Conservation (phyloP, 1,140 invertebrate genomes). For the Telenomus remus region DNA sequence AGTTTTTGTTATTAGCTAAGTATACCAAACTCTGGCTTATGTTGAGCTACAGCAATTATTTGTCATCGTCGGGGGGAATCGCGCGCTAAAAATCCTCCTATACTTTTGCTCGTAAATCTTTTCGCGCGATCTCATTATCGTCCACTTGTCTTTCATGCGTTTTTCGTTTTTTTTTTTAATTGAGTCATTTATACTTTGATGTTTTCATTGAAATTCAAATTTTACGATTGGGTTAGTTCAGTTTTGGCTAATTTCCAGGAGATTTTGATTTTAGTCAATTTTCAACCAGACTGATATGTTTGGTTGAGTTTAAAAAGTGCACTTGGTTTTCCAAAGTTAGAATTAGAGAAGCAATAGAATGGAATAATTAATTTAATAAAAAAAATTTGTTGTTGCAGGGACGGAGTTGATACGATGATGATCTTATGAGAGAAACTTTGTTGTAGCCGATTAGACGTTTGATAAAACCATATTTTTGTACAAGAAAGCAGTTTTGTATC, state of each 20-base stretch:
- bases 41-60: slow-evolving; percentile 72
- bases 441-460: slow-evolving; percentile 53
- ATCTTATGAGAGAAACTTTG: slow-evolving; percentile 32
- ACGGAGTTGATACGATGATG: slow-evolving; percentile 73
- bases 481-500: slow-evolving; percentile 55
- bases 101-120: slow-evolving; percentile 16
- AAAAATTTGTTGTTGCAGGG: slow-evolving; percentile 73
- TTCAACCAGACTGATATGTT: too few species aligned
- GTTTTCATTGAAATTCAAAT: too few species aligned
- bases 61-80: slow-evolving; percentile 64
- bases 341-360: too few species aligned
- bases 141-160: slow-evolving; percentile 19
- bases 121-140: slow-evolving; percentile 29
- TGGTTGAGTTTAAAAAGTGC: too few species aligned
- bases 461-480: slow-evolving; percentile 60
- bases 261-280: too few species aligned
- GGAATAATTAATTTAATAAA: too few species aligned
- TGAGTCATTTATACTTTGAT: too few species aligned
- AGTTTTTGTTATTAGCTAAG: slow-evolving; percentile 72
- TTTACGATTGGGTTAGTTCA: too few species aligned
- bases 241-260: too few species aligned
- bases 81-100: slow-evolving; percentile 38
- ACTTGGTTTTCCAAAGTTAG: too few species aligned
- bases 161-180: slow-evolving; percentile 5
- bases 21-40: slow-evolving; percentile 71